These are phyloP conservation scores for Empis stercorea DNA, from an alignment of 2,888 invertebrate species.

Conservation along the genomic window DNA sequence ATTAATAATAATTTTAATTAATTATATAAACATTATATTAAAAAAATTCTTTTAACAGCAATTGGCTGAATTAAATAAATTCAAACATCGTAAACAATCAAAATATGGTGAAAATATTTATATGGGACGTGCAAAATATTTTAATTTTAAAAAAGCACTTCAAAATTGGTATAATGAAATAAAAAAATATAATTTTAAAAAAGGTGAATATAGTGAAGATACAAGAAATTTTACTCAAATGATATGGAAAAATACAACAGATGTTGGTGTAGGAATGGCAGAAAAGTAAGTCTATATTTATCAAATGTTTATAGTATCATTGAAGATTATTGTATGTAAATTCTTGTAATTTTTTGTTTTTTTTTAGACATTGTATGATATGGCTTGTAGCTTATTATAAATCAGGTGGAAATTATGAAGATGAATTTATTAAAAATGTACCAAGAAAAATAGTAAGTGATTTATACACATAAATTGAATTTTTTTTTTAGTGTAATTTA, in stretches of 20 bases:
- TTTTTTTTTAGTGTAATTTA: too few relatives aligned
- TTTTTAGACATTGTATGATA: constrained; percentile 46
- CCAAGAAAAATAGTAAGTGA: constrained; percentile 22
- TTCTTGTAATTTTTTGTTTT: too few relatives aligned
- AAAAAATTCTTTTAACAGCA: constrained; percentile 9
- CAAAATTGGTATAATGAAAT: constrained; percentile 72
- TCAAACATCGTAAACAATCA: constrained; percentile 63
- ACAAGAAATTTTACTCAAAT: constrained; percentile 72
- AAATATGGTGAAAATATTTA: constrained; percentile 78
- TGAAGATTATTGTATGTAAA: too few relatives aligned
- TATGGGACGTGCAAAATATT: constrained; percentile 54
- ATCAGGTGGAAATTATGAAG: constrained; percentile 78
- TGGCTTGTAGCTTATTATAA: constrained; percentile 77
- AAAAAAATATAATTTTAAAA: constrained; percentile 49
- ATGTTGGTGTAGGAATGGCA: constrained; percentile 60
- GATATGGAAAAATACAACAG: constrained; percentile 53
- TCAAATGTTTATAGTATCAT: too few relatives aligned
- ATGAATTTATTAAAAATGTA: constrained; percentile 61
- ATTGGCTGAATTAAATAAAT: constrained; percentile 46
- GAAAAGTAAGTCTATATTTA: constrained; percentile 14
- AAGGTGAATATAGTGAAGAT: constrained; percentile 44
- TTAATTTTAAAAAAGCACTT: constrained; percentile 59
- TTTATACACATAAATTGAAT: too few relatives aligned
- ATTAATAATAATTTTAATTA: too few relatives aligned
- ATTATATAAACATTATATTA: too few relatives aligned